phyloP scores from a whole-genome alignment of 2,888 invertebrate genomes.

The Coronaproctus castanopsis region DNA sequence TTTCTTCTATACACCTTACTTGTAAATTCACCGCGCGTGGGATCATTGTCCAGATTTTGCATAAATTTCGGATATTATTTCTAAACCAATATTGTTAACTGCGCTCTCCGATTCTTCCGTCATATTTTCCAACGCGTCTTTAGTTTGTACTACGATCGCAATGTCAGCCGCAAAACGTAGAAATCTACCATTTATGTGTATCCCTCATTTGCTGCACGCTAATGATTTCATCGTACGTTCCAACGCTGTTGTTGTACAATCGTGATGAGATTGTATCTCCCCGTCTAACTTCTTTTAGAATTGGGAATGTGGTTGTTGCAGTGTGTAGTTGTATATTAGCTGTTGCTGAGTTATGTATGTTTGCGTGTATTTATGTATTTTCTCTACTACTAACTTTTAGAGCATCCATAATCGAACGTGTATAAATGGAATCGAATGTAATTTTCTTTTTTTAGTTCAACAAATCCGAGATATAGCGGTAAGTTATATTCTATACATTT shows the following conservation, averaged over 20 bases:
- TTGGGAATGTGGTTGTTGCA: background rate
- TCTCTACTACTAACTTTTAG: background rate
- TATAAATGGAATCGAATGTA: background rate
- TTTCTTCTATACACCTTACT: background rate
- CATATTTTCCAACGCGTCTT: background rate
- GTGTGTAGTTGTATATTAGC: background rate
- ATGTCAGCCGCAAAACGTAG: background rate
- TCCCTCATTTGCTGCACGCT: background rate
- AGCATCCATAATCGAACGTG: background rate
- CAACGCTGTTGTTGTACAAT: background rate
- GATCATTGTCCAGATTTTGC: background rate
- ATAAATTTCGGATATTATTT: background rate
- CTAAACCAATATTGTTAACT: background rate
- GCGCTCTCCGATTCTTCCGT: background rate
- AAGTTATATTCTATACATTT: background rate
- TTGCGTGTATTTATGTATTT: background rate
- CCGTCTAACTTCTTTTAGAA: background rate
- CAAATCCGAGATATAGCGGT: background rate
- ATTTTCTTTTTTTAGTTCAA: background rate
- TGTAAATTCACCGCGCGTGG: background rate
- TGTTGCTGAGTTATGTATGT: background rate
- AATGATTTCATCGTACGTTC: background rate
- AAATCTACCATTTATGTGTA: background rate
- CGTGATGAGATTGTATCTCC: background rate
- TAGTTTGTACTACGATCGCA: background rate